A percentile compares a stretch with the other conserved stretches of the same genome.
Conservation (phyloP, 2,113 vertebrate species). For the Lontra canadensis region DNA sequence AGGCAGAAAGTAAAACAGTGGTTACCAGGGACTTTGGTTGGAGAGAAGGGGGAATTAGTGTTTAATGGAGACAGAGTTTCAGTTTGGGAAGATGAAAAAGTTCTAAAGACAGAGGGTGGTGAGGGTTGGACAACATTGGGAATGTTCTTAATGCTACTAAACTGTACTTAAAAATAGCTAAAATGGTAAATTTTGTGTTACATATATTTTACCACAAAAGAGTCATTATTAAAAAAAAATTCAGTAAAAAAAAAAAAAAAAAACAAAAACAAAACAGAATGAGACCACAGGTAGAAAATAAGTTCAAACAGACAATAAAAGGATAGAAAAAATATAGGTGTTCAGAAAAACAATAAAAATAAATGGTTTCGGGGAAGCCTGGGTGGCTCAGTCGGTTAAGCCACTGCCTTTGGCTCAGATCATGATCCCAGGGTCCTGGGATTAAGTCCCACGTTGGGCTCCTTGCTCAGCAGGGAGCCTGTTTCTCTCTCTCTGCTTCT, state of each 20-base stretch:
- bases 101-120: neutral
- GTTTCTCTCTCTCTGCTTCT: too few species aligned
- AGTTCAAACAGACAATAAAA: neutral
- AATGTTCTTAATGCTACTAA: neutral
- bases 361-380: neutral
- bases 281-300: neutral
- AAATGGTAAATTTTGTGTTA: neutral
- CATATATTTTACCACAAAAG: neutral
- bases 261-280: neutral
- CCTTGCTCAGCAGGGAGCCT: too few species aligned
- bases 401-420: too few species aligned
- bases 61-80: neutral
- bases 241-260: neutral
- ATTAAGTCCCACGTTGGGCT: too few species aligned
- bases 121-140: too few species aligned
- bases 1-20: neutral
- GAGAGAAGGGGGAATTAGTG: neutral
- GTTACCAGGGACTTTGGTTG: neutral
- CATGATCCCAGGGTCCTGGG: too few species aligned
- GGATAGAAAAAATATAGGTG: neutral
- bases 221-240: neutral
- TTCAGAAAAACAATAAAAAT: conserved; percentile 36
- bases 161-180: neutral
- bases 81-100: neutral
- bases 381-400: too few species aligned